Percentiles rank a stretch among this genome's conserved stretches.
Conservation (phyloP, 2,113 vertebrate species). For the Macroglossus sobrinus region DNA sequence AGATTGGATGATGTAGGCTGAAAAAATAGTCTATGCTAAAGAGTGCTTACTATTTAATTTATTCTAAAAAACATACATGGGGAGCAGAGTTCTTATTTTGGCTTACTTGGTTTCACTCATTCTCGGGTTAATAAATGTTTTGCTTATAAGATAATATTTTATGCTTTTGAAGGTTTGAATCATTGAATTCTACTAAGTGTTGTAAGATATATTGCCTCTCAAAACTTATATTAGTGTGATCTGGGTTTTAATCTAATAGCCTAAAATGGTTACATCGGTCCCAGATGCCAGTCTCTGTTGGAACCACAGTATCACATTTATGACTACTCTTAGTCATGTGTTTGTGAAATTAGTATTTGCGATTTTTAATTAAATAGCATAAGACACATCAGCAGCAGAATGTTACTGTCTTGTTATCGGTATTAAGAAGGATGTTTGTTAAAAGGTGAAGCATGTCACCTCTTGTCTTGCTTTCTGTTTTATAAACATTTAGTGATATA, state of each 20-base stretch:
- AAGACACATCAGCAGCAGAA: background rate
- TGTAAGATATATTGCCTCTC: slow-evolving; percentile 14
- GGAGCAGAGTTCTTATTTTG: background rate
- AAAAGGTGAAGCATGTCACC: background rate
- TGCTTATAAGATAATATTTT: slow-evolving; percentile 24
- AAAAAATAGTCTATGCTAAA: background rate
- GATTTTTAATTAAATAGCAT: background rate
- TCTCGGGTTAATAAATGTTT: slow-evolving; percentile 29
- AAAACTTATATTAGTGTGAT: background rate
- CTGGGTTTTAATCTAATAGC: background rate
- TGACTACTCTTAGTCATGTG: background rate
- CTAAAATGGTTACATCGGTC: background rate
- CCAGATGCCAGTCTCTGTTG: background rate
- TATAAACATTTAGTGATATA: background rate
- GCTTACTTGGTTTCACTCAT: background rate
- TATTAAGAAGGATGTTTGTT: background rate
- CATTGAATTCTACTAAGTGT: background rate
- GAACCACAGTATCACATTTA: background rate
- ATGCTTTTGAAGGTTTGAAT: slow-evolving; percentile 11
- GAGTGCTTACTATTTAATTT: background rate
- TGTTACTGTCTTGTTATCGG: background rate
- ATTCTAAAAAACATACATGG: background rate
- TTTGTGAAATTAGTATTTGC: background rate
- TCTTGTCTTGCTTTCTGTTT: background rate
- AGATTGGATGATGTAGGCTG: background rate